Conservation (phyloP, 1,140 invertebrate species). For the Phymastichus coffea region DNA sequence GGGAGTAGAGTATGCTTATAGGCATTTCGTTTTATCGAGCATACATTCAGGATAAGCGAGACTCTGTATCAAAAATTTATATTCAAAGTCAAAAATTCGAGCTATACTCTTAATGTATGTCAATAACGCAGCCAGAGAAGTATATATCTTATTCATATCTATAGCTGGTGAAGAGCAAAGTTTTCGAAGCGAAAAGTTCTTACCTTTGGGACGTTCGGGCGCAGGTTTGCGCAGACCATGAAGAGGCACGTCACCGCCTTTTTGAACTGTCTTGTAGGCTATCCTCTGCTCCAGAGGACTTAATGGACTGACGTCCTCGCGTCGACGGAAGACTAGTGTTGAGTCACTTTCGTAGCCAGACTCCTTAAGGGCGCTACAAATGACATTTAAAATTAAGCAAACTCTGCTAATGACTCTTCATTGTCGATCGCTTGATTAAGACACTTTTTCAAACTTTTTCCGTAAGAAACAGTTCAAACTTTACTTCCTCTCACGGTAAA, state of each 20-base stretch:
- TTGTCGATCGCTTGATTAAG: no score
- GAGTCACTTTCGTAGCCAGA: conserved; percentile 90
- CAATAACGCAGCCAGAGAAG: conserved; percentile 1
- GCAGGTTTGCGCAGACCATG: conserved; percentile 84
- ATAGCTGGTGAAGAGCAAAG: no score
- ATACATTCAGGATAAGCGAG: conserved; percentile 2
- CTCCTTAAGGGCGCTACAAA: conserved; percentile 76
- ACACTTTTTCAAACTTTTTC: no score
- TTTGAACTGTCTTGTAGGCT: conserved; percentile 82
- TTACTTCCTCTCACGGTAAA: no score
- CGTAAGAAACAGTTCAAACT: no score
- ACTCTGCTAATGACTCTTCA: neutral
- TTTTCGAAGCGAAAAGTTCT: no score
- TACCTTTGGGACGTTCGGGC: conserved; percentile 83
- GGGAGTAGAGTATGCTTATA: neutral
- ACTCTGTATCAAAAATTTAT: neutral
- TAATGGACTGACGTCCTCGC: conserved; percentile 66
- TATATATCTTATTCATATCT: neutral
- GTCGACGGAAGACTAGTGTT: conserved; percentile 77
- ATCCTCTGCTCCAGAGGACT: conserved; percentile 78
- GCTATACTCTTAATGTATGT: neutral
- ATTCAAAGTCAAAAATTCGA: neutral
- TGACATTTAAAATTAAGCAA: neutral
- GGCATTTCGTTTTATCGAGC: neutral
- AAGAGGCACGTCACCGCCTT: conserved; percentile 87